A percentile compares a stretch with the other conserved stretches of the same genome.
These are phyloP conservation scores for Arizona elegans DNA, from an alignment of 2,113 vertebrate genomes.

Conservation along the genomic window DNA sequence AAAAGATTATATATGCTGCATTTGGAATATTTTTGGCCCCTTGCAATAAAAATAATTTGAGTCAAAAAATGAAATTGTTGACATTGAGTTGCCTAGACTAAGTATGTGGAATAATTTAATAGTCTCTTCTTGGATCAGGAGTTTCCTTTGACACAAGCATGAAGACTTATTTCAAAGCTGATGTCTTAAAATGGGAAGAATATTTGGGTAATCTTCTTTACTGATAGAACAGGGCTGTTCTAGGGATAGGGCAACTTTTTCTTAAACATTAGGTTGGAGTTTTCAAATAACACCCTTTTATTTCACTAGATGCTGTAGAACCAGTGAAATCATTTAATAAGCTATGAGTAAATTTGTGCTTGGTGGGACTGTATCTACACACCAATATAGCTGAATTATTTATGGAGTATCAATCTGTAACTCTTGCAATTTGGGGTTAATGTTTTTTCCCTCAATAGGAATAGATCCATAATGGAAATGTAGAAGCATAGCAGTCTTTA, in stretches of 20 bases:
- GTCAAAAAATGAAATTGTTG: not conserved
- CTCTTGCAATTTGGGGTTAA: constrained; percentile 1
- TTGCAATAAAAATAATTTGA: not conserved
- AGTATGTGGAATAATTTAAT: not conserved
- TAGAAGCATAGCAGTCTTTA: not conserved
- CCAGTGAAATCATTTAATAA: constrained; percentile 46
- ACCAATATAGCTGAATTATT: constrained; percentile 21
- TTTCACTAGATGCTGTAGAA: constrained; percentile 42
- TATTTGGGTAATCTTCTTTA: not conserved
- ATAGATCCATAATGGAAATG: fast-evolving
- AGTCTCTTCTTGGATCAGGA: not conserved
- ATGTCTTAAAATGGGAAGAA: not conserved
- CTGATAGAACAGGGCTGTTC: not conserved
- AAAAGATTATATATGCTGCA: not conserved
- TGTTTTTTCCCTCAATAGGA: not conserved
- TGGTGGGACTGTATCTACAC: not conserved
- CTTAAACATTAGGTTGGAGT: constrained; percentile 32
- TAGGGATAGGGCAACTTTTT: not conserved
- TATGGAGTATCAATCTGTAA: constrained; percentile 7
- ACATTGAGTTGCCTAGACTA: not conserved
- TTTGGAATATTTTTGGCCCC: not conserved
- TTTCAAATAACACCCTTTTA: constrained; percentile 48
- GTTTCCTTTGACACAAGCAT: not conserved
- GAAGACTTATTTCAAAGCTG: not conserved
- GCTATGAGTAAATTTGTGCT: constrained; percentile 11